Base-by-base conservation (phyloP, 2,888 invertebrate genomes). In the Cryptocephalus primarius region DNA sequence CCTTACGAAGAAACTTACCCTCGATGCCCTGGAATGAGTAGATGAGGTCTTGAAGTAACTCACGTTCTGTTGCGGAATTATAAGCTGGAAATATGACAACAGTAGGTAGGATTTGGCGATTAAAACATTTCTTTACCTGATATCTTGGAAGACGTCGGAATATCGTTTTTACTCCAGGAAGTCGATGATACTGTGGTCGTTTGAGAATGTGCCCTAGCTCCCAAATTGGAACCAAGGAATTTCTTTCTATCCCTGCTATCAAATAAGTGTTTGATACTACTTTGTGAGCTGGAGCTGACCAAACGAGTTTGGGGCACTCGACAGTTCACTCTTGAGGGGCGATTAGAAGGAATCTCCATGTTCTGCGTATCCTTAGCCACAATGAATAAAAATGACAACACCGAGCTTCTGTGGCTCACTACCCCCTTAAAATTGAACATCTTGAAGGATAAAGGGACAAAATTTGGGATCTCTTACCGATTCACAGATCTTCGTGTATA, bases 21-120 rank as follows among this genome's bases (percentile, higher is more conserved):
- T 88, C 85, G 48, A 95, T 88, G 4, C 95, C 95, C 64, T 92
- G 90, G 53, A 94, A 85, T 1, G 1, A 88, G 80, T 48, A 82
- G 40, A 55, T 49, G 8, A 52, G 50, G 36, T 55, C 55, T 43
- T 53, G 50, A 1, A 88, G 81, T 42, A 82, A 62, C 42, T 76
- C 72, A 51, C 50, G 47, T 45, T 60, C 60, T 2, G 53, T 51
- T 9, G 53, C 51, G 9, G 39, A 42, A 10, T 45, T 40, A 38
- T 46, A 52, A 48, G 42, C 52, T 56, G 40, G 55, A 22, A 22
- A 22, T 22, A 22, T 22, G 22, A 22, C 22, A 22, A 22, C 2
- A 6, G 22, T 22, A 22, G 6, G 6, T 22, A 22, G 22, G 22
- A 4, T 22, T 22, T 4, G 6, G 22, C 4, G 4, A 12, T 42